These are phyloP conservation scores for Zosterops hypoxanthus DNA, from an alignment of 2,113 vertebrate species.

Conservation along the genomic window DNA sequence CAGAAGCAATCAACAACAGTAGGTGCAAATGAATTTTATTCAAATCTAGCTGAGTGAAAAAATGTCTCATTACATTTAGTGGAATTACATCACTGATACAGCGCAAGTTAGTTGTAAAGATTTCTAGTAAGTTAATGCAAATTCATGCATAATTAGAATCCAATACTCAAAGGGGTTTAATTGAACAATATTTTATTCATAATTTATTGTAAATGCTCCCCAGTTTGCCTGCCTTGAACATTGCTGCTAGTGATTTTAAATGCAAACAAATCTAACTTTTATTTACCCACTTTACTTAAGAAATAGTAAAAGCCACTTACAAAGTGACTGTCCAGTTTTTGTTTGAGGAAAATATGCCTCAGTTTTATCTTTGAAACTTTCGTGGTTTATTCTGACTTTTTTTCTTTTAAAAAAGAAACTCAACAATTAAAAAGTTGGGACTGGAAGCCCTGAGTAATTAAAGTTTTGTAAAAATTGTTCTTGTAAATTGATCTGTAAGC, in stretches of 20 bases:
- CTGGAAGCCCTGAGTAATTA: conserved; percentile 80
- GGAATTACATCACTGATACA: conserved; percentile 44
- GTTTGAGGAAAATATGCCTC: conserved; percentile 63
- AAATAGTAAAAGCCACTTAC: conserved; percentile 82
- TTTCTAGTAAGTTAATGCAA: conserved; percentile 65
- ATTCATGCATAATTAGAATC: conserved; percentile 70
- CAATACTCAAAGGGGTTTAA: conserved; percentile 82
- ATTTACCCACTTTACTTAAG: conserved; percentile 77
- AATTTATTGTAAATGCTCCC: conserved; percentile 80
- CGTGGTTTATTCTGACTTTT: neutral
- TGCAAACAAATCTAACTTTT: conserved; percentile 79
- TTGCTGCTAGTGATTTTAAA: conserved; percentile 82
- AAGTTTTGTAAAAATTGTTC: conserved; percentile 68
- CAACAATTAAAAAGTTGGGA: conserved; percentile 58
- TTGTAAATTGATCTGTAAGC: conserved; percentile 33
- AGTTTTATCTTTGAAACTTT: conserved; percentile 50
- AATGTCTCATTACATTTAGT: conserved; percentile 39
- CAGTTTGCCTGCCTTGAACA: conserved; percentile 81
- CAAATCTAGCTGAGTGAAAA: conserved; percentile 13
- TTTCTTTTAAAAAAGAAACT: neutral
- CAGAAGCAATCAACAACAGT: neutral
- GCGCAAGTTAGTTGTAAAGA: conserved; percentile 42
- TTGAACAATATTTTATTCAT: conserved; percentile 72
- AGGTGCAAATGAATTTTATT: conserved; percentile 19
- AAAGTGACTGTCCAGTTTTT: conserved; percentile 77